Conservation (phyloP, 2,888 invertebrate species). For the Brachyopa scutellaris region DNA sequence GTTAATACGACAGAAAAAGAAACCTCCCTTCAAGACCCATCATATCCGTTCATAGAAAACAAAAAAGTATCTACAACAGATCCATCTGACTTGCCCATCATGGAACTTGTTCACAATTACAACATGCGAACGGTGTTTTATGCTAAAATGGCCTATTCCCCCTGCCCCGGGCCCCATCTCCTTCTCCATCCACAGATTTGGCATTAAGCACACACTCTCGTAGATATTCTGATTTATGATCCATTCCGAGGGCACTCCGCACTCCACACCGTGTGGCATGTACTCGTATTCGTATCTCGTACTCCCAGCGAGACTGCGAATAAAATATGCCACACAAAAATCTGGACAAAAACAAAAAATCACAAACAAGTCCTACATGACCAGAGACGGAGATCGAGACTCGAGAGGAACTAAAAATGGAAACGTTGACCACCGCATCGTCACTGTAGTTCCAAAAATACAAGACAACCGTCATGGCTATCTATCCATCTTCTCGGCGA, state of each 20-base stretch:
- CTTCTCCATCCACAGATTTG: conserved; percentile 48
- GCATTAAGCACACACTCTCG: conserved; percentile 52
- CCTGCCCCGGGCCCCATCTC: neutral
- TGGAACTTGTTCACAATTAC: conserved; percentile 63
- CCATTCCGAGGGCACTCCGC: conserved; percentile 48
- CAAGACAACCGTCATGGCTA: conserved; percentile 70
- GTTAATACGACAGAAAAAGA: neutral
- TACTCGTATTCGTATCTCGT: conserved; percentile 10
- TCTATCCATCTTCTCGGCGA: conserved; percentile 71
- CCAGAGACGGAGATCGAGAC: neutral
- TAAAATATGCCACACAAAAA: conserved; percentile 70
- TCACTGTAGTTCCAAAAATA: conserved; percentile 62
- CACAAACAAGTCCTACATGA: conserved; percentile 51
- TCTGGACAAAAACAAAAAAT: conserved; percentile 59
- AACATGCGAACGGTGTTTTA: conserved; percentile 70
- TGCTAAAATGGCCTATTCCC: conserved; percentile 53
- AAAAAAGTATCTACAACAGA: conserved; percentile 3
- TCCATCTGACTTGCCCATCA: conserved; percentile 57
- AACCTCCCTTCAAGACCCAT: conserved; percentile 13
- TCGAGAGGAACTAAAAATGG: conserved; percentile 29
- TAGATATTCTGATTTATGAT: conserved; percentile 69
- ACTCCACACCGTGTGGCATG: conserved; percentile 53
- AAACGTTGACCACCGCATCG: conserved; percentile 51
- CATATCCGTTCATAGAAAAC: neutral
- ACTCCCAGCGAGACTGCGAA: conserved; percentile 35